Conservation (phyloP, 2,888 invertebrate genomes). For the Mechanitis messenoides region DNA sequence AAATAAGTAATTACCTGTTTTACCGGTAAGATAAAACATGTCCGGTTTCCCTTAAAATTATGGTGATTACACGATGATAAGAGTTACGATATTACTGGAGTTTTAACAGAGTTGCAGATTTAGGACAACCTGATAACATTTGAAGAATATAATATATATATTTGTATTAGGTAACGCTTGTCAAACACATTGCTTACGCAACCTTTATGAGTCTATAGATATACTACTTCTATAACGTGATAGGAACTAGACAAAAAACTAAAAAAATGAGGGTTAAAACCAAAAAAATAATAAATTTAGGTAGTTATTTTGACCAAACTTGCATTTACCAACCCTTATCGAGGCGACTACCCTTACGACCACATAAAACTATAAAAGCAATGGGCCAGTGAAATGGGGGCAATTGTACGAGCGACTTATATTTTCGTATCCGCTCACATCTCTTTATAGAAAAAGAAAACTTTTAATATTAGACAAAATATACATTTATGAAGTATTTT, state of each 20-base stretch:
- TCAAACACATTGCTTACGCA: no score
- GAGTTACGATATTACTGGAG: background rate
- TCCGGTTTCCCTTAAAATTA: constrained; percentile 3
- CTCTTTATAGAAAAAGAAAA: background rate
- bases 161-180: no score
- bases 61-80: constrained; percentile 1
- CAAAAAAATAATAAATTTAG: no score
- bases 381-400: background rate
- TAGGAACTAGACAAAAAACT: no score
- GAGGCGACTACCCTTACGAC: background rate
- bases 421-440: background rate
- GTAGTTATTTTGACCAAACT: no score
- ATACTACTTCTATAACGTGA: no score
- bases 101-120: background rate
- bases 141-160: no score
- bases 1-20: background rate
- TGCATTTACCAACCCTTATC: no score
- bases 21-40: constrained; percentile 5
- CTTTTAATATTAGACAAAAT: background rate
- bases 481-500: no score
- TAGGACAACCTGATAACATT: no score
- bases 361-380: background rate
- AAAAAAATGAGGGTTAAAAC: no score
- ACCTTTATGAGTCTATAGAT: no score
- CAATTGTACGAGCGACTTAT: background rate